Percentiles rank a stretch among this genome's conserved stretches.
phyloP scores from a whole-genome alignment of 2,113 vertebrate genomes.

The Elephantulus edwardii region DNA sequence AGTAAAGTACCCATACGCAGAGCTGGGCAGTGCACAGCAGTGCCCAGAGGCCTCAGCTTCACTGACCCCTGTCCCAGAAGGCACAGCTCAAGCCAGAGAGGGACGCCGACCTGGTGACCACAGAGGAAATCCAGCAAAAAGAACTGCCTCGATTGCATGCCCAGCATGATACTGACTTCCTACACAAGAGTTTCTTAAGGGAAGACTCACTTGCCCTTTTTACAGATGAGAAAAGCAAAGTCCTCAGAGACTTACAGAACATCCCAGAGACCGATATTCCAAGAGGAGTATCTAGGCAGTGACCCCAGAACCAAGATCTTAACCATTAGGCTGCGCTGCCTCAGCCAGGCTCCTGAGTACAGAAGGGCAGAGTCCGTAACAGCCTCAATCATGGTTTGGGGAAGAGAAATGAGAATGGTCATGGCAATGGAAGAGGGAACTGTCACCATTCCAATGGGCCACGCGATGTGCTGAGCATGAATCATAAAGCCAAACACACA shows the following conservation, averaged over 20 bases:
- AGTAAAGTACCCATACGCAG: background rate
- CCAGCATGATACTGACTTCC: rapidly evolving
- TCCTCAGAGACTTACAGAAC: background rate
- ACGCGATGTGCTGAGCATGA: background rate
- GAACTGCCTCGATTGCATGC: too few relatives aligned
- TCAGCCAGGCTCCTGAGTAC: background rate
- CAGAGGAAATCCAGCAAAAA: too few relatives aligned
- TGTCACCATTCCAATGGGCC: background rate
- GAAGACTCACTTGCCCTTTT: background rate
- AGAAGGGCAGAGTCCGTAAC: background rate
- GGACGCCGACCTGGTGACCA: background rate
- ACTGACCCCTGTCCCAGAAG: background rate
- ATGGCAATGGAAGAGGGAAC: background rate
- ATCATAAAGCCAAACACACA: background rate
- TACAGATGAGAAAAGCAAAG: background rate
- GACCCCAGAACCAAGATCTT: background rate
- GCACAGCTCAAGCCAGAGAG: background rate
- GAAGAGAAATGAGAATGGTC: background rate
- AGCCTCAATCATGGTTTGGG: background rate
- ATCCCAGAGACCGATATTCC: rapidly evolving
- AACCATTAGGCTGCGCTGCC: background rate
- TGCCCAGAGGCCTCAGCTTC: background rate
- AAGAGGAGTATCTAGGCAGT: rapidly evolving
- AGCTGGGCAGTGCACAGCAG: background rate
- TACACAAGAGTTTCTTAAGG: background rate